Evolutionary conservation across 2,797 vertebrate species (phyloP), one percentile per base, ranked within the genome.

Genomic region (Salarias fasciatus): DNA sequence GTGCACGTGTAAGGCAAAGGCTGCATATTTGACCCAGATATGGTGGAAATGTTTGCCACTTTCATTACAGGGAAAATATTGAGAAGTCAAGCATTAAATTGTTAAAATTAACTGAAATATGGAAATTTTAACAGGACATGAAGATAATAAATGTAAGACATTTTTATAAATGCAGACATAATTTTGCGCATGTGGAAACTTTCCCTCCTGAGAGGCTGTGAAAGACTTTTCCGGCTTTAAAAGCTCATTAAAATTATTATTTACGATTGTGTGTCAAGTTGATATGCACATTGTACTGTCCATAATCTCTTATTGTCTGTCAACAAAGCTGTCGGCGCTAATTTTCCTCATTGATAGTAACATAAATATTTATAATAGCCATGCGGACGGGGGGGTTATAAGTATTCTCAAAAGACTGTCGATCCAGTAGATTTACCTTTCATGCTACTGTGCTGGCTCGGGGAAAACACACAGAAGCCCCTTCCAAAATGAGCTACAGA

Each of bases 391-490:
- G 18, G 13, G 55, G 45, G 45, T 61, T 63, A 71, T 61, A 60
- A 54, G 65, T 77, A 68, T 77, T 76, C 52, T 74, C 72, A 63
- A 48, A 10, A 50, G 72, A 38, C 70, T 70, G 78, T 69, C 45
- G 77, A 72, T 84, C 73, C 63, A 52, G 38, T 57, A 80, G 82
- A 87, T 88, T 90, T 87, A 88, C 73, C 65, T 89, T 75, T 86
- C 86, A 86, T 58, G 86, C 88, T 89, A 92, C 89, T 88, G 91
- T 91, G 69, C 69, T 88, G 86, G 85, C 84, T 72, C 40, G 11
- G 77, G 59, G 31, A 75, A n/a, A n/a, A 85, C 77, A 80, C 80
- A 88, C 84, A 83, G 82, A 86, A 89, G 81, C 71, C 50, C 55
- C 54, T 66, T 24, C 0, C 55, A 48, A 89, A 91, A 93, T 85